Evolutionary conservation across 1,140 invertebrate species (phyloP).

Genomic region (Anoplolepis gracilipes): DNA sequence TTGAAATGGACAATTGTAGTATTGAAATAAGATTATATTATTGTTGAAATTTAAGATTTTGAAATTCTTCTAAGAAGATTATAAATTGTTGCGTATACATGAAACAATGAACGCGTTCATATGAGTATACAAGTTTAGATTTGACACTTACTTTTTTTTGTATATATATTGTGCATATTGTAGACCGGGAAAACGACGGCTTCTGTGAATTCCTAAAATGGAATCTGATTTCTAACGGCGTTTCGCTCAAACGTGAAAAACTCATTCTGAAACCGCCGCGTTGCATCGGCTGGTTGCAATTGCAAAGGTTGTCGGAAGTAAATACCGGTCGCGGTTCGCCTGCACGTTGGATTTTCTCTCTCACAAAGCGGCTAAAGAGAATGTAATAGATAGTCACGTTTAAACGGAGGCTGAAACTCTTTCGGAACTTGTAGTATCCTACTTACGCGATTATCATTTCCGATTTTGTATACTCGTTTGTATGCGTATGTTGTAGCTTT

Average conservation of each 20-base stretch:
- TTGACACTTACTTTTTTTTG: too few relatives aligned
- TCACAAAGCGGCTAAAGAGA: constrained; percentile 29
- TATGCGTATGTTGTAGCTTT: constrained; percentile 10
- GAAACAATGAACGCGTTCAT: too few relatives aligned
- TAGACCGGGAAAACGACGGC: background rate
- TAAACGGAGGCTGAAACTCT: constrained; percentile 33
- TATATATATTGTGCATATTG: too few relatives aligned
- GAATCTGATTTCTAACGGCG: constrained; percentile 80
- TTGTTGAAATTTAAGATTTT: too few relatives aligned
- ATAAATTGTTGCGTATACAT: too few relatives aligned
- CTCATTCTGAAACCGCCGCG: constrained; percentile 9
- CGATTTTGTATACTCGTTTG: constrained; percentile 57
- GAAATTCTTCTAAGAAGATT: too few relatives aligned
- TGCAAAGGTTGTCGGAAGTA: constrained; percentile 18
- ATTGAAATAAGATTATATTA: too few relatives aligned
- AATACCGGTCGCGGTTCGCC: constrained; percentile 53
- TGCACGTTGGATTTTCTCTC: constrained; percentile 54
- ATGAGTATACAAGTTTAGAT: too few relatives aligned
- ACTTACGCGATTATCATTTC: constrained; percentile 57
- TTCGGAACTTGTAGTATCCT: constrained; percentile 60
- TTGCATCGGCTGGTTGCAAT: constrained; percentile 51
- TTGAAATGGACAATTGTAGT: too few relatives aligned
- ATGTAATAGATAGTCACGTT: constrained; percentile 31
- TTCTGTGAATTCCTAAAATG: constrained; percentile 72
- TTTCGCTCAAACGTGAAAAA: constrained; percentile 69